phyloP scores from a whole-genome alignment of 2,888 invertebrate genomes.

The Melitaea athalia region DNA sequence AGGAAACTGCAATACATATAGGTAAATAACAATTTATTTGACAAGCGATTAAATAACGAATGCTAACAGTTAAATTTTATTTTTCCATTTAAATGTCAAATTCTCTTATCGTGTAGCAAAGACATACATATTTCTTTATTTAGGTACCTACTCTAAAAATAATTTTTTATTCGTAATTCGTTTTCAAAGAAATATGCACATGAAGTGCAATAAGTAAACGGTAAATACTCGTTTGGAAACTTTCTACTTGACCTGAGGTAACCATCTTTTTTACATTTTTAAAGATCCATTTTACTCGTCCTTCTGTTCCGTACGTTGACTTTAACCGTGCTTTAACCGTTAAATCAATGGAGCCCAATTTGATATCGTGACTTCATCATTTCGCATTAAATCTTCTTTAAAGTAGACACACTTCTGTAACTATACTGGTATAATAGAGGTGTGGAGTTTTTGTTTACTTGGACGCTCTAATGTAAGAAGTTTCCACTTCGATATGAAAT shows the following conservation, averaged over 20 bases:
- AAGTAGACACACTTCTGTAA: background rate
- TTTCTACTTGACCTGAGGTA: background rate
- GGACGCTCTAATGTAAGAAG: too few species aligned
- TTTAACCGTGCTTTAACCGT: conserved; percentile 1
- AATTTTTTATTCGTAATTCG: background rate
- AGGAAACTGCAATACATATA: background rate
- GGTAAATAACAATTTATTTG: background rate
- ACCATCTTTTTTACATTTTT: background rate
- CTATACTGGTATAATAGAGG: background rate
- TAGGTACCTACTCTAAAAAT: too few species aligned
- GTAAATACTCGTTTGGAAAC: background rate
- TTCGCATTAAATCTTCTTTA: background rate
- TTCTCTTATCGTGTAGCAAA: background rate
- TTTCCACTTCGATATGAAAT: too few species aligned
- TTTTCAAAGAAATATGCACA: background rate
- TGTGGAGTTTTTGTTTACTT: background rate
- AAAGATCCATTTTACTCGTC: background rate
- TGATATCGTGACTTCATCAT: background rate
- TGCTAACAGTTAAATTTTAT: background rate
- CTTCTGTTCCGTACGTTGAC: background rate
- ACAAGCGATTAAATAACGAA: background rate
- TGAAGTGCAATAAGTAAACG: background rate
- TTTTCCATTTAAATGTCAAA: background rate
- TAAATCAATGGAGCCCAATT: background rate
- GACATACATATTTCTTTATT: too few species aligned